A percentile compares a stretch with the other conserved stretches of the same genome.
Evolutionary conservation across 2,797 vertebrate genomes (phyloP).

Genomic region (Propithecus deckenii): DNA sequence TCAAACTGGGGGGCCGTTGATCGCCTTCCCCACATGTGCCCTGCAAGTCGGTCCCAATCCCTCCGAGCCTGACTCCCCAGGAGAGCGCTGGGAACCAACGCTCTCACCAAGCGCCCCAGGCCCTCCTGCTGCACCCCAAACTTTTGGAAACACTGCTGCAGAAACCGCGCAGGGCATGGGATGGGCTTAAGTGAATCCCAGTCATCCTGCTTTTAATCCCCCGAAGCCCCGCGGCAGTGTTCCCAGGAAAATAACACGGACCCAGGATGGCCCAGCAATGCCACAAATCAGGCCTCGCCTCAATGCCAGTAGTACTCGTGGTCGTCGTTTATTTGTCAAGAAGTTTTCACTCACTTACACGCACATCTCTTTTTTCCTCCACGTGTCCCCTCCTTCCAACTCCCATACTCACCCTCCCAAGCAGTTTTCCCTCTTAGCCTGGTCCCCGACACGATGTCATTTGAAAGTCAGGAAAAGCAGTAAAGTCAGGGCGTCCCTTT

Average conservation of each 20-base stretch:
- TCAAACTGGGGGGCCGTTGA: fast-evolving
- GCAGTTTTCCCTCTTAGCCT: conserved; percentile 39
- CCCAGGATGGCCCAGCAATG: neutral
- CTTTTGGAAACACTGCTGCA: neutral
- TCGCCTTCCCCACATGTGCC: neutral
- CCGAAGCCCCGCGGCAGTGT: neutral
- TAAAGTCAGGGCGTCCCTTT: conserved; percentile 58
- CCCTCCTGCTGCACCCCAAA: neutral
- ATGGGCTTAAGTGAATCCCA: fast-evolving
- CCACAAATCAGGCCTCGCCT: neutral
- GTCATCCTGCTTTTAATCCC: neutral
- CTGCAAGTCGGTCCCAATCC: neutral
- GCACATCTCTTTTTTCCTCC: neutral
- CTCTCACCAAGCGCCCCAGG: neutral
- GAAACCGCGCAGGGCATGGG: neutral
- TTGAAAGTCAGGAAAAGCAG: conserved; percentile 72
- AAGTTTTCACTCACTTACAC: neutral
- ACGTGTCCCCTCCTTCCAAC: neutral
- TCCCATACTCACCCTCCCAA: conserved; percentile 57
- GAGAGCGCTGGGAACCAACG: neutral
- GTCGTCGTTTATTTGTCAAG: neutral
- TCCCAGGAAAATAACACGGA: neutral
- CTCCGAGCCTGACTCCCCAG: neutral
- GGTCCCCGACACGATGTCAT: conserved; percentile 39
- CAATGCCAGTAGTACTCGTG: too few relatives aligned